Conservation (phyloP, 2,888 invertebrate species). For the Tipula vernalis region DNA sequence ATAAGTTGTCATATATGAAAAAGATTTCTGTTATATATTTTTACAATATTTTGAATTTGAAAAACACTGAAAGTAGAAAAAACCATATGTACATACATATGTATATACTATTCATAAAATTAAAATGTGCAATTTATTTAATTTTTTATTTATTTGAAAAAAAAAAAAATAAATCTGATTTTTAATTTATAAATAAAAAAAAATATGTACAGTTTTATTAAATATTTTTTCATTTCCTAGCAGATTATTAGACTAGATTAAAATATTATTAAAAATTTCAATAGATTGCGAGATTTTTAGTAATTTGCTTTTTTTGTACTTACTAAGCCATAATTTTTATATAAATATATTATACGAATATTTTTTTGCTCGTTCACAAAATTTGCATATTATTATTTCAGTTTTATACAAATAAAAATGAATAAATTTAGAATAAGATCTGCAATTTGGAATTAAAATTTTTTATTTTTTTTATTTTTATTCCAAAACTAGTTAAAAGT, state of each 20-base stretch:
- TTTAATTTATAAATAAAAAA: background rate
- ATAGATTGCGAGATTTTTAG: background rate
- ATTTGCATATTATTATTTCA: background rate
- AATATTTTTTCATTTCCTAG: background rate
- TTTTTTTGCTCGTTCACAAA: background rate
- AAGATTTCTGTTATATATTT: background rate
- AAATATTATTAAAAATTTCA: conserved; percentile 4
- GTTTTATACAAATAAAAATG: background rate
- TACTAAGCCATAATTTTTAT: background rate
- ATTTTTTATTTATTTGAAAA: background rate
- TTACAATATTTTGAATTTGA: background rate
- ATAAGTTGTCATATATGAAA: background rate
- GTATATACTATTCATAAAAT: background rate
- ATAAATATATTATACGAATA: background rate
- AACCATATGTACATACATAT: too few species aligned
- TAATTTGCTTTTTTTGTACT: background rate
- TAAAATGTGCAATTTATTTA: background rate
- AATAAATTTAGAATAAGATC: background rate
- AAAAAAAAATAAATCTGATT: background rate
- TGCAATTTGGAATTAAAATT: background rate
- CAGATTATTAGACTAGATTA: background rate
- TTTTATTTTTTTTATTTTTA: background rate
- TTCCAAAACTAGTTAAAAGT: background rate
- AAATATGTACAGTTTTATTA: background rate
- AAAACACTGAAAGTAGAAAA: background rate